These are phyloP conservation scores for Spongilla lacustris DNA, from an alignment of 37 sponge, comb jelly and placozoan species.

Conservation along the genomic window DNA sequence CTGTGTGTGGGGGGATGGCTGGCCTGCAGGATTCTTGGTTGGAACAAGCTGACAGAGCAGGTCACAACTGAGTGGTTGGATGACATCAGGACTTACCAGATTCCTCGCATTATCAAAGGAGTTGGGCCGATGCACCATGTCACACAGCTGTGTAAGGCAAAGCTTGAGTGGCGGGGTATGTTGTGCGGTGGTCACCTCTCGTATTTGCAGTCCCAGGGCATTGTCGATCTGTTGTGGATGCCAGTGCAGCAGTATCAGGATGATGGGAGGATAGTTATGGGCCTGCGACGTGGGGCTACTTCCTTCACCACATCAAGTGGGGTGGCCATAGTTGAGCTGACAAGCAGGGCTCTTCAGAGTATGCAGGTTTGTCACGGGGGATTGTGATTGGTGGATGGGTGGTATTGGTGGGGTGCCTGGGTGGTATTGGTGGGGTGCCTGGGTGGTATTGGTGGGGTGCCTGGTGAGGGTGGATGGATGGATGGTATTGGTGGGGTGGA, in stretches of 20 bases:
- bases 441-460: background rate
- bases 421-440: background rate
- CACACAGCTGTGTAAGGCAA: constrained; percentile 79
- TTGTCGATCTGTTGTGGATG: constrained; percentile 88
- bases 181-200: background rate
- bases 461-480: background rate
- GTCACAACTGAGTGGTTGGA: constrained; percentile 68
- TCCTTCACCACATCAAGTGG: constrained; percentile 91
- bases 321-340: constrained; percentile 86
- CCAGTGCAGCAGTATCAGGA: constrained; percentile 96
- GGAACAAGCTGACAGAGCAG: constrained; percentile 74
- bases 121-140: constrained; percentile 94
- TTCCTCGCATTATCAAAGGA: constrained; percentile 85
- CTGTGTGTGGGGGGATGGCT: background rate
- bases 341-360: constrained; percentile 71
- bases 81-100: constrained; percentile 81
- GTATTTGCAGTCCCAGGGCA: too few species aligned
- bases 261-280: constrained; percentile 93
- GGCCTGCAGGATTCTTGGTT: constrained; percentile 69
- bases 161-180: background rate
- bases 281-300: constrained; percentile 91
- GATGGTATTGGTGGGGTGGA: background rate
- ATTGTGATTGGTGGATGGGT: background rate
- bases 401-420: background rate
- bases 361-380: constrained; percentile 67